These are phyloP conservation scores for Cinclus mexicanus DNA, from an alignment of 2,113 vertebrate genomes.

Conservation along the genomic window DNA sequence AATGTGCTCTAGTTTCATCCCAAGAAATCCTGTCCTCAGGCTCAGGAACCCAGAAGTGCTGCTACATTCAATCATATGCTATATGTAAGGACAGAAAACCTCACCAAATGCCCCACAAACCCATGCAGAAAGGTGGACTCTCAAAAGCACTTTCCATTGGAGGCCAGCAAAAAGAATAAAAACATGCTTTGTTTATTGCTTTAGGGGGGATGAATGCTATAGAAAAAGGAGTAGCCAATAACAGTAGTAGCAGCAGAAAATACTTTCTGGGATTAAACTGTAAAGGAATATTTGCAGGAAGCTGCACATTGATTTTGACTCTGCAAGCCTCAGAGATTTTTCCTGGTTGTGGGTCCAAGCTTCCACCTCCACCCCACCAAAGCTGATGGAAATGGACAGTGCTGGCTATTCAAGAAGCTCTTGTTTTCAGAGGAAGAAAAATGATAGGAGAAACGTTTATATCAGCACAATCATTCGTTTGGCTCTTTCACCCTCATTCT, in stretches of 20 bases:
- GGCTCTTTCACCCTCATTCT: neutral
- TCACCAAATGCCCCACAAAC: neutral
- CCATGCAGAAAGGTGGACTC: neutral
- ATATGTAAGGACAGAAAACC: neutral
- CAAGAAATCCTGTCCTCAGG: neutral
- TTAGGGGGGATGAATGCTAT: neutral
- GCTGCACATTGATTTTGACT: neutral
- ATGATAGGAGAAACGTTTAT: neutral
- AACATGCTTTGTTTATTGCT: neutral
- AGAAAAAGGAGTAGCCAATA: neutral
- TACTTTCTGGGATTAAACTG: neutral
- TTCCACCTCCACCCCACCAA: neutral
- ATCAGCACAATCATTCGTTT: neutral
- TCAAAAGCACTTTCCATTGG: neutral
- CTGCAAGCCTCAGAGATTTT: neutral
- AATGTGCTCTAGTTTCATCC: neutral
- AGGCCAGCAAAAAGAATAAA: neutral
- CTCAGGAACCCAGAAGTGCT: neutral
- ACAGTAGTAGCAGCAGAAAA: neutral
- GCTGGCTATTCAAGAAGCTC: neutral
- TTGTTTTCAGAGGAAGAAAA: constrained; percentile 12
- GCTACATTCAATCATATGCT: neutral
- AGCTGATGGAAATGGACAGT: neutral
- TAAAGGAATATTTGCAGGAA: neutral
- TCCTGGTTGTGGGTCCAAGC: neutral